phyloP scores from a whole-genome alignment of 2,797 vertebrate genomes.

The Melopsittacus undulatus region DNA sequence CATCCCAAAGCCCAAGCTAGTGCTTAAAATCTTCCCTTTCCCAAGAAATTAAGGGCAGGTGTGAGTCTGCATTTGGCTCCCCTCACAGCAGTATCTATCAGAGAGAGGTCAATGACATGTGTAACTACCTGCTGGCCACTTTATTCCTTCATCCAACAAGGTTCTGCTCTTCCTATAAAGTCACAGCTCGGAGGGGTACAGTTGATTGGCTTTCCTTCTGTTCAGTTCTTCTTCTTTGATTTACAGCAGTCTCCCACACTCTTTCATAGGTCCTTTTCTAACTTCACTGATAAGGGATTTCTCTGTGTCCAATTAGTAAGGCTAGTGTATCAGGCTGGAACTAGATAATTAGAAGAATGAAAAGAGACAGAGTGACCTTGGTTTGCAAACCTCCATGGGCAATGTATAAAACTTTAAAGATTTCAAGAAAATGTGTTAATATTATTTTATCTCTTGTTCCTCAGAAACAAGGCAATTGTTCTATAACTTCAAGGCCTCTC shows the following conservation, averaged over 20 bases:
- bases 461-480: conserved; percentile 20
- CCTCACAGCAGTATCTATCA: conserved; percentile 9
- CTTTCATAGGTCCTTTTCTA: conserved; percentile 41
- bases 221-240: conserved; percentile 64
- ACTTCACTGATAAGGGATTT: conserved; percentile 61
- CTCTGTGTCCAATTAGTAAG: conserved; percentile 64
- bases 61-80: conserved; percentile 17
- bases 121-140: conserved; percentile 58
- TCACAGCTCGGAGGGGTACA: conserved; percentile 66
- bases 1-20: not conserved
- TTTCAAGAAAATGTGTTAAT: conserved; percentile 14
- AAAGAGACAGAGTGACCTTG: conserved; percentile 61
- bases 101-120: conserved; percentile 62
- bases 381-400: conserved; percentile 34
- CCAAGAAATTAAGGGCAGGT: conserved; percentile 31
- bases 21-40: not conserved
- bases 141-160: not conserved
- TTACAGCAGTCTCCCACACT: conserved; percentile 49
- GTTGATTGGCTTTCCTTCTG: conserved; percentile 65
- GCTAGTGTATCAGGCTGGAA: conserved; percentile 62
- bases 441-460: conserved; percentile 35
- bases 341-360: conserved; percentile 66
- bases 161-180: conserved; percentile 23
- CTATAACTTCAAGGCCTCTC: not conserved
- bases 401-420: conserved; percentile 60